Evolutionary conservation across 2,113 vertebrate genomes (phyloP), one percentile per base, ranked within the genome.

Genomic region (Phasianus colchicus): DNA sequence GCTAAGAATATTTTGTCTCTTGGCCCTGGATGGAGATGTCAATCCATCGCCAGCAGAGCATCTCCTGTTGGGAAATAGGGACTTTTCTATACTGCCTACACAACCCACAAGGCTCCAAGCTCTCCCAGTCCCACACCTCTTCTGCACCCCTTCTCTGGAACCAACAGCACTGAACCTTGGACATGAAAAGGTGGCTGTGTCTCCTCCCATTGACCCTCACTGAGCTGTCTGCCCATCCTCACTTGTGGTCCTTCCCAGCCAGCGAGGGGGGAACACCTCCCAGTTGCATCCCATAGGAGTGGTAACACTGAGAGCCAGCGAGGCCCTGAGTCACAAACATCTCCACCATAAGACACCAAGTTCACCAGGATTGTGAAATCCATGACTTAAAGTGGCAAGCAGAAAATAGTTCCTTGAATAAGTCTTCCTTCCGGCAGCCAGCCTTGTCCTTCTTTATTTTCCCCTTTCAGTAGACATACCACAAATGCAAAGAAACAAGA

Each of bases 341-440:
- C 90, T 74, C 47, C 69, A 36, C 74, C 57, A 42, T 63, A 54
- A 50, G 83, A 91, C 70, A 58, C 95, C 78, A 83, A 96, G 93
- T 96, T 97, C 87, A 95, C 36, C 88, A 63, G 55, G 96, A 96
- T 99, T 99, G 98, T 98, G 99, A 98, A 99, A 99, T 93, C 91
- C 79, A 70, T 95, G 96, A 97, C 97, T 97, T 96, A 98, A 98
- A 98, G 96, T 90, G 93, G 95, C 97, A 92, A 96, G 98, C 98
- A 98, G 97, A 98, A 98, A 98, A 98, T 97, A 97, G 97, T 97
- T 98, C 97, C 97, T 98, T 97, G 96, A 97, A 95, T 90, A 93
- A 95, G 65, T 95, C 97, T 99, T 99, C 98, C 99, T 99, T 99
- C 99, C 98, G 97, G 98, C 97, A 97, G 96, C 96, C 96, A 92